Conservation (phyloP, 2,797 vertebrate species). For the Bucorvus abyssinicus region DNA sequence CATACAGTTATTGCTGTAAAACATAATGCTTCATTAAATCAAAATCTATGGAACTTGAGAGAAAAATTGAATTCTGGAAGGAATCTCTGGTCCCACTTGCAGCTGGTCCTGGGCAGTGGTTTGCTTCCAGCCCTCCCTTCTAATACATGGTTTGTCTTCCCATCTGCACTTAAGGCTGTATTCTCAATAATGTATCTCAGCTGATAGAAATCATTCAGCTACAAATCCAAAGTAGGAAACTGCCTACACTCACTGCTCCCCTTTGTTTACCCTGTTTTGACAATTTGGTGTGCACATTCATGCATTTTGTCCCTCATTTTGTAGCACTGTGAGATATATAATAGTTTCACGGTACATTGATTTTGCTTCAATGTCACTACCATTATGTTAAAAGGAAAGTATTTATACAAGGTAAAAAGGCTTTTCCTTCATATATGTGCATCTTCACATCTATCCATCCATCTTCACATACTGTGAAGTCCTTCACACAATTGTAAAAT, state of each 20-base stretch:
- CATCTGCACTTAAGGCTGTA: not conserved
- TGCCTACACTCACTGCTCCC: not conserved
- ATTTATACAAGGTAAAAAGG: not conserved
- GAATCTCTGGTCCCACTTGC: not conserved
- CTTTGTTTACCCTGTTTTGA: not conserved
- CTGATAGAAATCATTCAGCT: not conserved
- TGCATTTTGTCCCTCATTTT: not conserved
- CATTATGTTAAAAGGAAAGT: not conserved
- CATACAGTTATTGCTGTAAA: not conserved
- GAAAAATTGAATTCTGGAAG: not conserved
- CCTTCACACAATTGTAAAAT: not conserved
- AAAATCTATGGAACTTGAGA: not conserved
- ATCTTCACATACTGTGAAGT: not conserved
- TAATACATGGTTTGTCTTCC: not conserved
- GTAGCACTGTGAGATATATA: not conserved
- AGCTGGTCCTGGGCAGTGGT: not conserved
- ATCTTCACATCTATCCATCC: not conserved
- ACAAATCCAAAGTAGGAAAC: not conserved
- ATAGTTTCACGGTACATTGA: not conserved
- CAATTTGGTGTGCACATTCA: not conserved
- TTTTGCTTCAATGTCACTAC: not conserved
- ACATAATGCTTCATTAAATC: not conserved
- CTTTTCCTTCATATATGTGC: not conserved
- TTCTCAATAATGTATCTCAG: not conserved
- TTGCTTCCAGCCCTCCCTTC: not conserved